Percentiles rank a stretch among this genome's conserved stretches.
Evolutionary conservation across 2,113 vertebrate species (phyloP).

Genomic region (Peromyscus californicus): DNA sequence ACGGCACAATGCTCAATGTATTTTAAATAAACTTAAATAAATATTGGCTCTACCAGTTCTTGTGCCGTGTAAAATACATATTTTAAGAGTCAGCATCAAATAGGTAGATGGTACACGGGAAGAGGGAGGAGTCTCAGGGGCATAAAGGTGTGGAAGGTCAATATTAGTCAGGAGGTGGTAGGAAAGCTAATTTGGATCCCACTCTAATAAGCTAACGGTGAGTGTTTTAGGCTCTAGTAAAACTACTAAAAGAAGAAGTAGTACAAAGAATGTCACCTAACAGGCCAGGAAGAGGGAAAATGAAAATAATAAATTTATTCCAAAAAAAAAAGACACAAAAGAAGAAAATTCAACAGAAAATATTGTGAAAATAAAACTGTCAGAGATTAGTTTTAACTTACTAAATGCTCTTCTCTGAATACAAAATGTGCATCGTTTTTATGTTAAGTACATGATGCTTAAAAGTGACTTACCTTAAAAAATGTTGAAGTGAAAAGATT

Average conservation of each 20-base stretch:
- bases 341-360: not conserved
- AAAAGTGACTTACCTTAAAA: not conserved
- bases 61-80: not conserved
- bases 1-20: not conserved
- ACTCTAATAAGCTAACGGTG: not conserved
- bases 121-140: not conserved
- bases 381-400: not conserved
- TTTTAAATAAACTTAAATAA: not conserved
- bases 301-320: not conserved
- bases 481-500: not conserved
- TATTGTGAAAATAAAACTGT: constrained; percentile 3
- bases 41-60: not conserved
- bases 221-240: not conserved
- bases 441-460: not conserved
- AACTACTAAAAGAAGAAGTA: not conserved
- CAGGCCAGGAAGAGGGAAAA: not conserved
- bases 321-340: not conserved
- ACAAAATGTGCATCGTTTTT: not conserved
- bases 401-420: not conserved
- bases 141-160: not conserved
- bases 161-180: not conserved
- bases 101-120: not conserved
- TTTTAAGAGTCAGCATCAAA: not conserved
- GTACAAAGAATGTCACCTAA: not conserved
- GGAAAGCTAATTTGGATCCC: not conserved